A percentile compares a stretch with the other conserved stretches of the same genome.
Conservation (phyloP, 2,113 vertebrate genomes). For the Thryonomys swinderianus region DNA sequence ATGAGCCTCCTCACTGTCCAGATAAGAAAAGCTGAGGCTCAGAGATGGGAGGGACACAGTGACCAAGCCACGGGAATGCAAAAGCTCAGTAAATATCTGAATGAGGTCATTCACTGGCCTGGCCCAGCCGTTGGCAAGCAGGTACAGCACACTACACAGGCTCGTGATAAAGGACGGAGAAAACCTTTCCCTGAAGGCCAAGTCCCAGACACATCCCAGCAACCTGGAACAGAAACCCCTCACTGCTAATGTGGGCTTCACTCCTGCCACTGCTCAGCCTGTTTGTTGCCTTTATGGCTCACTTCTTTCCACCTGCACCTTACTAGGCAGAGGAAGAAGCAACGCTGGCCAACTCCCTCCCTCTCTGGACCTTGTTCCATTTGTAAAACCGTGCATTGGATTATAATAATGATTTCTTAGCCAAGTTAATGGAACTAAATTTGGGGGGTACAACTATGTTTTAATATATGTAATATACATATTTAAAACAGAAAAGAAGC, state of each 20-base stretch:
- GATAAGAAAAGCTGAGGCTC: constrained; percentile 25
- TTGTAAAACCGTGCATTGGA: not conserved
- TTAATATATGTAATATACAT: not conserved
- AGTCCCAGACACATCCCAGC: constrained; percentile 24
- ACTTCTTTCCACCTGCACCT: not conserved
- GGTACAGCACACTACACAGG: not conserved
- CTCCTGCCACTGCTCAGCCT: not conserved
- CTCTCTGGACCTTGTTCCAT: not conserved
- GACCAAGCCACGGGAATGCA: not conserved
- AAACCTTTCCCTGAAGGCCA: not conserved
- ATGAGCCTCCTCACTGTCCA: not conserved
- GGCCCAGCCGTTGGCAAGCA: constrained; percentile 31
- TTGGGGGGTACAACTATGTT: not conserved
- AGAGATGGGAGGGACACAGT: not conserved
- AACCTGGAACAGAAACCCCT: not conserved
- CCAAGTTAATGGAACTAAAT: constrained; percentile 27
- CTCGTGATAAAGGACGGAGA: not conserved
- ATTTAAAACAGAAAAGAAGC: constrained; percentile 23
- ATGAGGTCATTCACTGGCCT: not conserved
- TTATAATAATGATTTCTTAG: constrained; percentile 26
- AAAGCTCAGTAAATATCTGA: constrained; percentile 53
- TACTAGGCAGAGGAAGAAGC: not conserved
- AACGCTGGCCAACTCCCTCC: not conserved
- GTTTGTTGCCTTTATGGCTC: not conserved
- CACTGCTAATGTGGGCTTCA: not conserved